A percentile compares a stretch with the other conserved stretches of the same genome.
These are phyloP conservation scores for Montipora efflorescens DNA, from an alignment of 64 coral and sea anemone species.

Conservation along the genomic window DNA sequence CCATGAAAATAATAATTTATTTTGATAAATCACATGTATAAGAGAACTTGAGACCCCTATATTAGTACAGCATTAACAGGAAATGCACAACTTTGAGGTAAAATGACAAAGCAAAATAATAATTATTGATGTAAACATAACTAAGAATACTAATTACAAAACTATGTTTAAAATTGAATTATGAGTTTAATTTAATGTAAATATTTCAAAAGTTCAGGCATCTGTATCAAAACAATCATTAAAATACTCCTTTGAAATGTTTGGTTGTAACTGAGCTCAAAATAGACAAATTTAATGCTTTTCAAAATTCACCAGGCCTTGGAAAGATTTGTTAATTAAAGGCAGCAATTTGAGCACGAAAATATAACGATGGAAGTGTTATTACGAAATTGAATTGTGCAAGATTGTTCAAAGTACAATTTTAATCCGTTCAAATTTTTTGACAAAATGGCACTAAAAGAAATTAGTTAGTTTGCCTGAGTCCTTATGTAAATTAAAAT, in stretches of 20 bases:
- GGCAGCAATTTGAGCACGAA: background rate
- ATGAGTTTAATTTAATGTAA: background rate
- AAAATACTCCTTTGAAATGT: background rate
- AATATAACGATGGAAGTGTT: background rate
- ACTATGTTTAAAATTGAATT: background rate
- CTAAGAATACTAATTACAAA: background rate
- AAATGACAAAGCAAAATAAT: too few species aligned
- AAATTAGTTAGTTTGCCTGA: background rate
- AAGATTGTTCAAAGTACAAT: background rate
- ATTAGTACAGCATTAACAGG: too few species aligned
- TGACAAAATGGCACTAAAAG: background rate
- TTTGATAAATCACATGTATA: too few species aligned
- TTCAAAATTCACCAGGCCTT: too few species aligned
- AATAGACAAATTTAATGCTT: too few species aligned
- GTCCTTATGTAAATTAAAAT: background rate
- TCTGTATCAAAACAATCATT: background rate
- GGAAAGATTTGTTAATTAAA: background rate
- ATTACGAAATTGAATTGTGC: conserved; percentile 14
- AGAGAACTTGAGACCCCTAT: too few species aligned
- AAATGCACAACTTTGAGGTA: too few species aligned
- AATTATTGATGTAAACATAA: background rate
- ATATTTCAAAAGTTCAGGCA: background rate
- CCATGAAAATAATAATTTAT: too few species aligned
- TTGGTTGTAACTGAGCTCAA: background rate
- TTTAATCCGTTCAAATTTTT: background rate